Percentiles rank a stretch among this genome's conserved stretches.
Evolutionary conservation across 2,888 invertebrate species (phyloP).

Genomic region (Drosophila acutilabella): DNA sequence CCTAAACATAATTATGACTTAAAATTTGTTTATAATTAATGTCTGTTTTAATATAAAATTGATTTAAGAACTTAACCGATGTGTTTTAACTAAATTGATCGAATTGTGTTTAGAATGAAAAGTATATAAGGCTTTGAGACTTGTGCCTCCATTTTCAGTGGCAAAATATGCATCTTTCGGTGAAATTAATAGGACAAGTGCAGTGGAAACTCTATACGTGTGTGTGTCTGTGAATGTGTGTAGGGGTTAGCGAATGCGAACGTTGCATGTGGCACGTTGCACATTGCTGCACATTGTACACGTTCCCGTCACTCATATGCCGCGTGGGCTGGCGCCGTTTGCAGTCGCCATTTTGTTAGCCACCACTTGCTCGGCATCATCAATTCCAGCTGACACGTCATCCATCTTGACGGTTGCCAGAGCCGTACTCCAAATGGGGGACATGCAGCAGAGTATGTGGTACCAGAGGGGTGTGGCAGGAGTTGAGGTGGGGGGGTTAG

Average conservation of each 20-base stretch:
- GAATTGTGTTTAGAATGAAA: no score
- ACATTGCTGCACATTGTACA: slow-evolving; percentile 55
- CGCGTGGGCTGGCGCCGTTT: slow-evolving; percentile 52
- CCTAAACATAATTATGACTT: no score
- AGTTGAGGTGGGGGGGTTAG: not conserved
- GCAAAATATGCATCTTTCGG: slow-evolving; percentile 6
- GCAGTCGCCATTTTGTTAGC: slow-evolving; percentile 69
- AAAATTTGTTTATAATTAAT: no score
- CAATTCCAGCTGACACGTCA: slow-evolving; percentile 83
- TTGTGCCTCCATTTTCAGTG: not conserved
- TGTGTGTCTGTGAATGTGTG: not conserved
- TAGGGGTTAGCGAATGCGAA: slow-evolving; percentile 9
- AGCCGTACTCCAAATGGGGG: slow-evolving; percentile 22
- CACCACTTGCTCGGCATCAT: slow-evolving; percentile 75
- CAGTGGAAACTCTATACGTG: not conserved
- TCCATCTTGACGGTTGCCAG: slow-evolving; percentile 71
- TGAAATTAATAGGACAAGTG: slow-evolving; percentile 14
- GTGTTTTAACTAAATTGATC: no score
- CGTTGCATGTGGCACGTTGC: slow-evolving; percentile 55
- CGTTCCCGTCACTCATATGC: slow-evolving; percentile 73
- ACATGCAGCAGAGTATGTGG: not conserved
- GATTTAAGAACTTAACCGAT: no score
- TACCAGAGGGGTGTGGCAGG: not conserved
- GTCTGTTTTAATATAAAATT: no score
- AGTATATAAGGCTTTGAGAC: no score